Conservation (phyloP, 2,888 invertebrate species). For the Ophioninae sp. region DNA sequence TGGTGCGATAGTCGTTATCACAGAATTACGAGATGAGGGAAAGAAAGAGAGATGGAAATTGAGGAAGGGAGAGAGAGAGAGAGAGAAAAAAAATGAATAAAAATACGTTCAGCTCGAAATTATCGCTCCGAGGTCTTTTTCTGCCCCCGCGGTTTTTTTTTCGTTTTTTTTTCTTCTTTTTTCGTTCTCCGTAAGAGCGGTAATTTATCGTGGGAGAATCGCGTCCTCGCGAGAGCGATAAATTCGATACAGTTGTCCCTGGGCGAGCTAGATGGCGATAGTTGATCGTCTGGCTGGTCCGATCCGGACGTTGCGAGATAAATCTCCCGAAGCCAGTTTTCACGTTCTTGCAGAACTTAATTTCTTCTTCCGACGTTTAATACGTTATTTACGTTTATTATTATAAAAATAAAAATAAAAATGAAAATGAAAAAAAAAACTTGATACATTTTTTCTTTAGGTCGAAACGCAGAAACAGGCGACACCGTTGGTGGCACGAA, state of each 20-base stretch:
- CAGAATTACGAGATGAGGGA: slow-evolving; percentile 9
- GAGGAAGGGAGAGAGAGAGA: background rate
- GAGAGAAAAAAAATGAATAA: background rate
- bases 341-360: background rate
- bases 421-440: background rate
- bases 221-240: background rate
- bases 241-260: slow-evolving; percentile 11
- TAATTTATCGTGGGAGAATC: background rate
- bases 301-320: background rate
- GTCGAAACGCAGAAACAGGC: background rate
- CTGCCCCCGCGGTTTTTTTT: background rate
- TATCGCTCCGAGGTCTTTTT: background rate
- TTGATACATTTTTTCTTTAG: background rate
- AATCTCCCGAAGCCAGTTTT: background rate
- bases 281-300: background rate
- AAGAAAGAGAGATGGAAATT: background rate
- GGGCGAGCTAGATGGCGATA: slow-evolving; percentile 42
- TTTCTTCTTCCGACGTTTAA: background rate
- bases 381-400: background rate
- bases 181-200: background rate
- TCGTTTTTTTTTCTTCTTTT: too few relatives aligned
- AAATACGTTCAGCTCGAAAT: background rate
- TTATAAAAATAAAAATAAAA: background rate
- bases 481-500: background rate
- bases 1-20: background rate